Conservation (phyloP, 2,113 vertebrate genomes). For the Oceanites oceanicus region DNA sequence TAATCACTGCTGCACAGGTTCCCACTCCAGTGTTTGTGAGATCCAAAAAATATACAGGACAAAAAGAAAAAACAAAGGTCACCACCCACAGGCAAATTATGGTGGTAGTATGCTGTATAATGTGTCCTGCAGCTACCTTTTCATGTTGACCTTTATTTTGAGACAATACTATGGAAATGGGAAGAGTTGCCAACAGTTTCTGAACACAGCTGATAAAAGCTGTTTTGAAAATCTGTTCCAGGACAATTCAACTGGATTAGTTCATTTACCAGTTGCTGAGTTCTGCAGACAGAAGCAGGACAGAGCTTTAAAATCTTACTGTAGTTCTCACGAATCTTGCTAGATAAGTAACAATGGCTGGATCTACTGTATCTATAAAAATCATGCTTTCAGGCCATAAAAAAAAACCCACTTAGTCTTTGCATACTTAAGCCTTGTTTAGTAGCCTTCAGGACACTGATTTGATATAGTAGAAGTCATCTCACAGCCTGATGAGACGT, state of each 20-base stretch:
- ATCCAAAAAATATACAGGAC: not conserved
- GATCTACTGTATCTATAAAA: not conserved
- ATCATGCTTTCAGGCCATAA: not conserved
- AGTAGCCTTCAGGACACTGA: not conserved
- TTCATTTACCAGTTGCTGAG: not conserved
- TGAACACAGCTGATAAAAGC: constrained; percentile 21
- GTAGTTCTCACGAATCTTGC: not conserved
- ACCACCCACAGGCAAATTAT: not conserved
- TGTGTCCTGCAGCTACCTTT: not conserved
- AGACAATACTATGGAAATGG: not conserved
- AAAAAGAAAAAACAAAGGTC: not conserved
- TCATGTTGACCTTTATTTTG: not conserved
- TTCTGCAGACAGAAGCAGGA: not conserved
- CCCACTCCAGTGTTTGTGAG: not conserved
- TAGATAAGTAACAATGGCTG: not conserved
- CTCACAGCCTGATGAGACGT: not conserved
- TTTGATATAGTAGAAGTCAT: fast-evolving
- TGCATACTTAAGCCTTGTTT: not conserved
- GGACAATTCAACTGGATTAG: not conserved
- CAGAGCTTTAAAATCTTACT: not conserved
- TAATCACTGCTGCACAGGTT: not conserved
- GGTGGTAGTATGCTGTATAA: not conserved
- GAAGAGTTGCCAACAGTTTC: not conserved
- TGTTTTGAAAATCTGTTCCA: constrained; percentile 1
- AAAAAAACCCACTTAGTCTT: not conserved